Percentiles rank a stretch among this genome's conserved stretches.
phyloP scores from a whole-genome alignment of 2,888 invertebrate genomes.

The Margaritifera margaritifera region DNA sequence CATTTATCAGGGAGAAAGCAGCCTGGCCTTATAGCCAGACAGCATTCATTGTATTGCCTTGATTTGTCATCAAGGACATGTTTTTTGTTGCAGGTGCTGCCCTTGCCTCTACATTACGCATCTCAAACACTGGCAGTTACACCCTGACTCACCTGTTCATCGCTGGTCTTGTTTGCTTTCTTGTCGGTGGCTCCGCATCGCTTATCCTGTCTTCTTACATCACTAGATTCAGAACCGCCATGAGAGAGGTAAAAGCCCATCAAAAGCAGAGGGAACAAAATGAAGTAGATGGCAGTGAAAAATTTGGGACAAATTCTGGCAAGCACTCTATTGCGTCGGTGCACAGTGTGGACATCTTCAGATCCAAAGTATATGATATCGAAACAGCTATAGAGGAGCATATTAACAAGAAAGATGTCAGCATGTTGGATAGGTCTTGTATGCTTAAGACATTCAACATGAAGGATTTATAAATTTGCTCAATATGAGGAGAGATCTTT shows the following conservation, averaged over 20 bases:
- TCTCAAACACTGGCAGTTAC: not conserved
- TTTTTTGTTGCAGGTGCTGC: not conserved
- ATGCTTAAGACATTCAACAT: constrained; percentile 30
- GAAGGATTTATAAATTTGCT: constrained; percentile 26
- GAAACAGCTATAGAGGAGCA: constrained; percentile 25
- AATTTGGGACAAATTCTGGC: constrained; percentile 1
- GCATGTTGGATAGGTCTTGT: constrained; percentile 30
- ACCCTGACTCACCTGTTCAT: constrained; percentile 45
- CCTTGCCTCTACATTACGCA: too few relatives aligned
- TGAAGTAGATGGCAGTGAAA: constrained; percentile 12
- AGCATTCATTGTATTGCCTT: too few relatives aligned
- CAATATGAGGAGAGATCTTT: too few relatives aligned
- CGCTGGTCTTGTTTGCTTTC: constrained; percentile 47
- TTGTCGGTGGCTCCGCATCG: constrained; percentile 46
- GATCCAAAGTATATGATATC: constrained; percentile 30
- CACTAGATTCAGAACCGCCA: constrained; percentile 32
- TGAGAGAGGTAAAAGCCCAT: constrained; percentile 26
- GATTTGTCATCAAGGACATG: too few relatives aligned
- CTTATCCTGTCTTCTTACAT: constrained; percentile 49
- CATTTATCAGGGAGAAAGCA: too few relatives aligned
- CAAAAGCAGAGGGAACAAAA: constrained; percentile 16
- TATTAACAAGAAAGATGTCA: constrained; percentile 19
- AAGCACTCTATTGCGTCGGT: constrained; percentile 29
- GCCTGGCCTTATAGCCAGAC: too few relatives aligned
- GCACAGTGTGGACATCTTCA: constrained; percentile 24